Percentiles rank a stretch among this genome's conserved stretches.
Conservation (phyloP, 2,888 invertebrate species). For the Protonemura montana region DNA sequence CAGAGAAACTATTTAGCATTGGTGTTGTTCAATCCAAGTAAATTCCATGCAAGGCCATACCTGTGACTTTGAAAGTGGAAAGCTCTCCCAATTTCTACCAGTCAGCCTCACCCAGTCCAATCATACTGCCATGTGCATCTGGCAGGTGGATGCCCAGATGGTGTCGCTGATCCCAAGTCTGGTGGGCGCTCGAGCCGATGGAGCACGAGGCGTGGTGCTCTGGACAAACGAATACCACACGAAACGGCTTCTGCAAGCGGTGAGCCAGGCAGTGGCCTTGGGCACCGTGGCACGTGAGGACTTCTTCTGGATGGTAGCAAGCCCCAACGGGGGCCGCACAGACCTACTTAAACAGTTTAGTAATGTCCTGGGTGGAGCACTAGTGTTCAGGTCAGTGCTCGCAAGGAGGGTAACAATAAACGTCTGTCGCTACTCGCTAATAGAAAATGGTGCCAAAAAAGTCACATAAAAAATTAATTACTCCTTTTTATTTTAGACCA, state of each 20-base stretch:
- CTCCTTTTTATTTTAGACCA: slow-evolving; percentile 48
- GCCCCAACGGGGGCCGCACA: slow-evolving; percentile 45
- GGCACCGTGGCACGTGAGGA: slow-evolving; percentile 49
- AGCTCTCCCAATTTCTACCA: too few species aligned
- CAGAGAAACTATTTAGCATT: too few species aligned
- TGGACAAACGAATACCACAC: slow-evolving; percentile 51
- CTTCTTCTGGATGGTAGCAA: slow-evolving; percentile 50
- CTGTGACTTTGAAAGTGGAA: too few species aligned
- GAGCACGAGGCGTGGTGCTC: slow-evolving; percentile 52
- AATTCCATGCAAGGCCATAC: too few species aligned
- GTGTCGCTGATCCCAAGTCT: slow-evolving; percentile 49
- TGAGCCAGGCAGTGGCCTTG: slow-evolving; percentile 49
- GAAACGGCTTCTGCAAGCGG: slow-evolving; percentile 49
- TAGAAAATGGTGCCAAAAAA: background rate
- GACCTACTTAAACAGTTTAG: slow-evolving; percentile 47
- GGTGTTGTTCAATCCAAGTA: too few species aligned
- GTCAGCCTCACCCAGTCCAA: too few species aligned
- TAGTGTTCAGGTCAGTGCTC: slow-evolving; percentile 49
- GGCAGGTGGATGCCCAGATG: slow-evolving; percentile 29
- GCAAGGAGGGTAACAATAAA: background rate
- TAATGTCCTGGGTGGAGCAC: slow-evolving; percentile 49
- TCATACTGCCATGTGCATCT: too few species aligned
- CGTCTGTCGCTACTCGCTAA: too few species aligned
- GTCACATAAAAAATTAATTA: too few species aligned
- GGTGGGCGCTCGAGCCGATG: slow-evolving; percentile 50